phyloP scores from a whole-genome alignment of 2,797 vertebrate genomes.

The Ceryle rudis region DNA sequence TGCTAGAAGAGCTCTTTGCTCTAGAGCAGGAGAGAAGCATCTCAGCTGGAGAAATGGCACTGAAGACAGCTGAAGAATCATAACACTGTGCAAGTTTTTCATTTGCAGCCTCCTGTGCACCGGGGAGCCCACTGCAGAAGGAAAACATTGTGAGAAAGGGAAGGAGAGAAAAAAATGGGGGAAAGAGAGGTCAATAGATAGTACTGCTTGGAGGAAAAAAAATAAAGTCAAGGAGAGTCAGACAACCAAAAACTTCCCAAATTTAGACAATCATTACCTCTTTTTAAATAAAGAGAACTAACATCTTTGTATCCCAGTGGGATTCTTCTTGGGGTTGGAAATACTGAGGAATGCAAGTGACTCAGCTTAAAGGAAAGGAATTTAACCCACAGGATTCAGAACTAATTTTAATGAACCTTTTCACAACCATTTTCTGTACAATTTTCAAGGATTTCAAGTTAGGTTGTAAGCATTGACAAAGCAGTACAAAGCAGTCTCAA shows the following conservation, averaged over 20 bases:
- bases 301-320: background rate
- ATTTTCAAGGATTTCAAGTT: background rate
- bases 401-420: background rate
- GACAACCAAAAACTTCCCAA: background rate
- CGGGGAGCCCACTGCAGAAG: slow-evolving; percentile 67
- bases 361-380: background rate
- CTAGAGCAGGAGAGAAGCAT: slow-evolving; percentile 70
- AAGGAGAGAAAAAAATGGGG: slow-evolving; percentile 1
- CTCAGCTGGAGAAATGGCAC: slow-evolving; percentile 78
- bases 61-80: slow-evolving; percentile 80
- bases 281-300: background rate
- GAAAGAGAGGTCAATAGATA: background rate
- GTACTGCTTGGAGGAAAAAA: background rate
- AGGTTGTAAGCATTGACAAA: background rate
- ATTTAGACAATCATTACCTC: background rate
- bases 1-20: slow-evolving; percentile 59
- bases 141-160: slow-evolving; percentile 13
- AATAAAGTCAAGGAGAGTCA: background rate
- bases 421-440: background rate
- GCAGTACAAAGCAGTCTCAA: background rate
- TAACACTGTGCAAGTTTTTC: slow-evolving; percentile 81
- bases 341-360: background rate
- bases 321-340: background rate
- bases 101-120: slow-evolving; percentile 51
- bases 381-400: background rate